Evolutionary conservation across 2,113 vertebrate species (phyloP).

Genomic region (Semnopithecus entellus): DNA sequence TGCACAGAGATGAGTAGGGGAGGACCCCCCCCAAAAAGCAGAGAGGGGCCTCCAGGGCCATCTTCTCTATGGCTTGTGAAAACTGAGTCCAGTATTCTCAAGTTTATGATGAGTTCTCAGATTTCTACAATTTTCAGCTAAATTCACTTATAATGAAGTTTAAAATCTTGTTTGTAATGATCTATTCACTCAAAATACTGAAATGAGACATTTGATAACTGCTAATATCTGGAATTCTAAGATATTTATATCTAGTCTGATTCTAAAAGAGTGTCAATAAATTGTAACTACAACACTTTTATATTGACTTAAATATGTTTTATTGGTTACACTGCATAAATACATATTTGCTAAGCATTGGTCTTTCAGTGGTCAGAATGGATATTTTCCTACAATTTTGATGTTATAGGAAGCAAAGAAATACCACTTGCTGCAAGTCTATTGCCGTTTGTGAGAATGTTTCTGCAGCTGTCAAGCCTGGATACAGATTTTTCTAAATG

Average conservation of each 20-base stretch:
- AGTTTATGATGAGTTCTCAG: neutral
- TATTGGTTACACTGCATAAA: neutral
- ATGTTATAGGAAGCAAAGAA: neutral
- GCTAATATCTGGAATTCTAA: neutral
- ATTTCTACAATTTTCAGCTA: neutral
- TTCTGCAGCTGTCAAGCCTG: neutral
- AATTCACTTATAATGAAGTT: neutral
- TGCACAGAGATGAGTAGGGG: neutral
- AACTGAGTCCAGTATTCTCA: neutral
- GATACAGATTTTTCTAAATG: constrained; percentile 20
- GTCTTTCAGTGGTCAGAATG: neutral
- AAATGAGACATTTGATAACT: neutral
- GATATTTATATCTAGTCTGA: neutral
- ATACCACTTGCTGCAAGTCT: neutral
- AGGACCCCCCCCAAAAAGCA: neutral
- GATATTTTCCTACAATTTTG: neutral
- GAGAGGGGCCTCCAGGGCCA: neutral
- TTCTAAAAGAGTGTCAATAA: constrained; percentile 11
- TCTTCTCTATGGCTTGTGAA: neutral
- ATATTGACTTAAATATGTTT: constrained; percentile 8
- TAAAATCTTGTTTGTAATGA: neutral
- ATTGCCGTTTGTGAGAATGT: neutral
- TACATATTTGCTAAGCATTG: constrained; percentile 14
- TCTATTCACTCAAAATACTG: neutral
- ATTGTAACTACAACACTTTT: neutral